Evolutionary conservation across 2,888 invertebrate genomes (phyloP), one percentile per base, ranked within the genome.

Genomic region (Tachina lurida): DNA sequence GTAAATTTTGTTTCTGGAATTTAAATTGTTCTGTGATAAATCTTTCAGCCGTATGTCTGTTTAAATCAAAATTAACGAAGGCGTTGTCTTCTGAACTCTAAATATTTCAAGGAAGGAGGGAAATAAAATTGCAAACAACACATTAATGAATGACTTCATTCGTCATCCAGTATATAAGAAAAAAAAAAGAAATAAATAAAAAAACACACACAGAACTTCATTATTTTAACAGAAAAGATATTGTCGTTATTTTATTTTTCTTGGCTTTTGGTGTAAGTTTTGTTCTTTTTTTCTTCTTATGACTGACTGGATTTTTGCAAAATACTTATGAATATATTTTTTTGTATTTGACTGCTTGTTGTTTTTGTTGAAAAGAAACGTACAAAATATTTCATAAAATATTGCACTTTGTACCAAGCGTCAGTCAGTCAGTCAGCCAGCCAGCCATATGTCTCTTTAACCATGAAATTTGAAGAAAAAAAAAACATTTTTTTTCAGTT

Each of bases 41-140:
- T 74, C 73, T 78, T 60, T 78, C 71, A 74, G n/a, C 45, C 19
- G 47, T 62, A 15, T 54, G 67, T 73, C 73, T 78, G 73, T 45
- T 83, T 78, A 78, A 84, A 84, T 84, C 83, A 78, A 84, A 84
- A 73, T 73, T 78, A 78, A 78, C 83, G 78, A 84, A 84, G 83
- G 77, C 83, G 83, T 84, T 78, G 83, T 78, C 67, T 83, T 73
- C 67, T 78, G 54, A 84, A 73, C 67, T 73, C 73, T 65, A 68
- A 67, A 60, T 52, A 56, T 75, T 63, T 71, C 63, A 63, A 71
- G 71, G 71, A 71, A 71, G 45, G 54, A 71, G 71, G 19, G 17
- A 17, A 43, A 63, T n/a, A 17, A 43, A 54, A 15, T 17, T 63
- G 43, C 41, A 62, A 49, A 60, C 58, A 67, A 68, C 54, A 22